Base-by-base conservation (phyloP, 2,113 vertebrate genomes). In the Boleophthalmus pectinirostris region DNA sequence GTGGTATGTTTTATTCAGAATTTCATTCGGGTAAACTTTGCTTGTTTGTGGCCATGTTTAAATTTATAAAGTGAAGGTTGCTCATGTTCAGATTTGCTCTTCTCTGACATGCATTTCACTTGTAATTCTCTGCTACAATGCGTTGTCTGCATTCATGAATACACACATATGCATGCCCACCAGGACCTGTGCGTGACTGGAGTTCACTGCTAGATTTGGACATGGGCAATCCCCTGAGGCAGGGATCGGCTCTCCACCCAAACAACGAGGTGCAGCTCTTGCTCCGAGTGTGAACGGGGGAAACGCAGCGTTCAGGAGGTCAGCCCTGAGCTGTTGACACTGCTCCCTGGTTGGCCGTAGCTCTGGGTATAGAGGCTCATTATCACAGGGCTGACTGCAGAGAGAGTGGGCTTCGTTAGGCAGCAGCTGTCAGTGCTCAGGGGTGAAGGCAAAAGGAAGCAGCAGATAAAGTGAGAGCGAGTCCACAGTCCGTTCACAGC, bases 291-390 rank as follows among this genome's bases (percentile, higher is more conserved):
- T 85, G 92, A 90, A 88, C 78, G 76, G 75, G 78, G 77, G 78
- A 87, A 89, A 85, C 82, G 80, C 82, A 75, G 78, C 89, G 76
- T 91, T 89, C 87, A 91, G 89, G 86, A 91, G 92, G 92, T 93
- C 90, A 91, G 90, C 89, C 85, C 85, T 46, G 73, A 92, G 89
- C 91, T 91, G 91, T 93, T 92, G 90, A 93, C 92, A 89, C 78
- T 78, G 88, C 88, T 89, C 89, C 89, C 90, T 81, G 83, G 89
- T 88, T 91, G 90, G 90, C 85, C 74, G 86, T 83, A 84, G 85
- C 86, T 89, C 90, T 90, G 87, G 84, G 85, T 88, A 58, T 58
- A 89, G 90, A 86, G 77, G 87, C 90, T 93, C 91, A 92, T 93
- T 92, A 92, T 90, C 89, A 91, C 89, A 81, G 82, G 87, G 86